Conservation (phyloP, 2,888 invertebrate species). For the Coelopa pilipes region DNA sequence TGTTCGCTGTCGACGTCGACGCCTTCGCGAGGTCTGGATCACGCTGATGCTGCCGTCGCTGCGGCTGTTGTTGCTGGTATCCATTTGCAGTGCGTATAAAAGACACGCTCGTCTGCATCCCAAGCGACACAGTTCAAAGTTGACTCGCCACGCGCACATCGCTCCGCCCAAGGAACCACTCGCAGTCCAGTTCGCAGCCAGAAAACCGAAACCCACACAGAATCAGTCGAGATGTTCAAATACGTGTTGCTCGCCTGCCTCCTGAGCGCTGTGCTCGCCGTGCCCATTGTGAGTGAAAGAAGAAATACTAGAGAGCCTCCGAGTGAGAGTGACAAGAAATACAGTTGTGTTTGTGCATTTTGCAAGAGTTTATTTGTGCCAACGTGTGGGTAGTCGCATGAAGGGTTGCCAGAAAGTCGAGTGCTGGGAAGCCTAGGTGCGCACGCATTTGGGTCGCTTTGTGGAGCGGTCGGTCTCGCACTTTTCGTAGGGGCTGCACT, state of each 20-base stretch:
- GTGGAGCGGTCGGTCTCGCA: slow-evolving; percentile 75
- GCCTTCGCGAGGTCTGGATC: slow-evolving; percentile 2
- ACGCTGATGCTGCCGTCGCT: slow-evolving; percentile 13
- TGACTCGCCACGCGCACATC: slow-evolving; percentile 60
- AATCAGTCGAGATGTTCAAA: slow-evolving; percentile 55
- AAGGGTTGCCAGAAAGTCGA: too few relatives aligned
- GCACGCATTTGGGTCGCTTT: slow-evolving; percentile 75
- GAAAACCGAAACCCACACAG: background rate
- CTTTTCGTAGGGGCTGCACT: slow-evolving; percentile 75
- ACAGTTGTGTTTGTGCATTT: background rate
- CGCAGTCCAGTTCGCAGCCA: slow-evolving; percentile 5
- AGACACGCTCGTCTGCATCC: slow-evolving; percentile 52
- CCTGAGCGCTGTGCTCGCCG: slow-evolving; percentile 57
- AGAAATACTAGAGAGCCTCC: slow-evolving; percentile 19
- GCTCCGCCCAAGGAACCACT: slow-evolving; percentile 36
- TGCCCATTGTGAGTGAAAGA: slow-evolving; percentile 62
- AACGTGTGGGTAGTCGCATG: background rate
- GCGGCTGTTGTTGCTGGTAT: slow-evolving; percentile 30
- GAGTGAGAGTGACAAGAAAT: slow-evolving; percentile 5
- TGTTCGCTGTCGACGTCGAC: background rate
- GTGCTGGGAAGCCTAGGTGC: too few relatives aligned
- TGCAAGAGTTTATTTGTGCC: background rate
- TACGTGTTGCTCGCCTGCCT: slow-evolving; percentile 60
- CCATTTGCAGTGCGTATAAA: slow-evolving; percentile 58
- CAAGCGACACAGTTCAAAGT: slow-evolving; percentile 61